Conservation (phyloP, 92 coral and sea anemone species). For the Phenganax stokvisi region DNA sequence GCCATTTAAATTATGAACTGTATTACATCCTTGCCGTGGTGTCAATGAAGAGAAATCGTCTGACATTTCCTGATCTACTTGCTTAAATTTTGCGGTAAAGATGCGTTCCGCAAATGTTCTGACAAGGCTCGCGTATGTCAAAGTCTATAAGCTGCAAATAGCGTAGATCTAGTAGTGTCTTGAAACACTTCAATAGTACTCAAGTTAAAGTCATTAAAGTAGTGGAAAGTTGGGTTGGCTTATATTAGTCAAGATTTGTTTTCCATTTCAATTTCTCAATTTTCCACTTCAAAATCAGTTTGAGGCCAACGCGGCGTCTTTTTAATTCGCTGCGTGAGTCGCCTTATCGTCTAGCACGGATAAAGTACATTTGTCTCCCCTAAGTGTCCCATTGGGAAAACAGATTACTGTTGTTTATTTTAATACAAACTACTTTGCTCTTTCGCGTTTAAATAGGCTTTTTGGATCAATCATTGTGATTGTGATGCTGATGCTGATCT, state of each 20-base stretch:
- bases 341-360: slow-evolving; percentile 28
- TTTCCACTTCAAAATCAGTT: slow-evolving; percentile 19
- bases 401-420: slow-evolving; percentile 11
- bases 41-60: background rate
- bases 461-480: slow-evolving; percentile 14
- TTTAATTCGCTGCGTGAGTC: slow-evolving; percentile 26
- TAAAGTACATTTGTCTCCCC: slow-evolving; percentile 18
- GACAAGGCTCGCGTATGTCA: background rate
- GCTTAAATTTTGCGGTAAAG: background rate
- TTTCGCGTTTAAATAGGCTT: slow-evolving; percentile 10
- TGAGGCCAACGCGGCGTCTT: slow-evolving; percentile 37
- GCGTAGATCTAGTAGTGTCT: background rate
- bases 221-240: background rate
- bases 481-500: slow-evolving; percentile 13
- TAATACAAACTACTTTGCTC: slow-evolving; percentile 2
- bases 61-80: background rate
- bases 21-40: no score
- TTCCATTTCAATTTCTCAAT: background rate
- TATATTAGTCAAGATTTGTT: background rate
- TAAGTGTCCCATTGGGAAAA: slow-evolving; percentile 28
- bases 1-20: no score
- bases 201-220: background rate
- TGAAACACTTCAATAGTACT: slow-evolving; percentile 14
- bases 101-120: no score
- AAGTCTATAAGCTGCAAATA: background rate